These are phyloP conservation scores for Recurvirostra avosetta DNA, from an alignment of 2,113 vertebrate species.

Conservation along the genomic window DNA sequence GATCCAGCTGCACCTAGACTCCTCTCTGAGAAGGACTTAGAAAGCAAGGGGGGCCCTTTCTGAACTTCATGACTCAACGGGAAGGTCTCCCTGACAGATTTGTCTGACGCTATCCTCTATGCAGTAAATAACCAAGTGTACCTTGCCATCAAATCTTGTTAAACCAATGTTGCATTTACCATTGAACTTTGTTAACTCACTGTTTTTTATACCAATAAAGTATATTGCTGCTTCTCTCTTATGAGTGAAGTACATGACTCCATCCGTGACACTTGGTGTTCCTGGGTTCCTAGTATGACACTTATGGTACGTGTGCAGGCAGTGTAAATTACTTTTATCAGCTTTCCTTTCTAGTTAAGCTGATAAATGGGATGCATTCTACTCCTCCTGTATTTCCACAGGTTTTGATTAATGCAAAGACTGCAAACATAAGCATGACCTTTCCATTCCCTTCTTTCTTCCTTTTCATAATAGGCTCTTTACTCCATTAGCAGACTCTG, in stretches of 20 bases:
- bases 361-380: not conserved
- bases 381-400: not conserved
- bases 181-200: not conserved
- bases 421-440: not conserved
- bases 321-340: not conserved
- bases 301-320: not conserved
- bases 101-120: not conserved
- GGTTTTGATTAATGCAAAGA: not conserved
- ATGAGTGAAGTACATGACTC: not conserved
- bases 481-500: not conserved
- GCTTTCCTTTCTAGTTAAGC: not conserved
- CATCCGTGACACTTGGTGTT: not conserved
- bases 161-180: not conserved
- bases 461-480: not conserved
- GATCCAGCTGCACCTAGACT: not conserved
- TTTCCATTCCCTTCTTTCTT: not conserved
- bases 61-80: not conserved
- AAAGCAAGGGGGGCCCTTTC: not conserved
- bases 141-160: not conserved
- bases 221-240: not conserved
- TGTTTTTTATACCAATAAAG: not conserved
- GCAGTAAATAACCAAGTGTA: not conserved
- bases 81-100: not conserved
- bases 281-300: not conserved
- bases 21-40: not conserved